These are phyloP conservation scores for Narcine bancroftii DNA, from an alignment of 2,113 vertebrate species.

Conservation along the genomic window DNA sequence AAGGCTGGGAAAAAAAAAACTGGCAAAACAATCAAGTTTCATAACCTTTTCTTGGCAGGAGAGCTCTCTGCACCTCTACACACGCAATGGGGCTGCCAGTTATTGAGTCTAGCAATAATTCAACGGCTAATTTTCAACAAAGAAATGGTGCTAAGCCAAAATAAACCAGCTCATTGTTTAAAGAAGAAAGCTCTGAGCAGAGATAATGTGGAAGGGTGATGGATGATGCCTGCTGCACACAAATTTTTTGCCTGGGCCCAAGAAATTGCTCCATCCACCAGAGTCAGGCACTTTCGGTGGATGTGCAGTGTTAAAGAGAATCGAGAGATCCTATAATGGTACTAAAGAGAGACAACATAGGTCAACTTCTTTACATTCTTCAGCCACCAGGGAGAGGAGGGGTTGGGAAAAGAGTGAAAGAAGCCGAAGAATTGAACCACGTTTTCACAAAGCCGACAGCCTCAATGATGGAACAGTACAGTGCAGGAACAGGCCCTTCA, in stretches of 20 bases:
- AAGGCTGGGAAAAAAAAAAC: not conserved
- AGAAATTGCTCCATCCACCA: not conserved
- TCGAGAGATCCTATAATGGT: not conserved
- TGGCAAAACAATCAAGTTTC: conserved; percentile 15
- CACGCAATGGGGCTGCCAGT: conserved; percentile 33
- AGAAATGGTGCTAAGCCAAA: conserved; percentile 1
- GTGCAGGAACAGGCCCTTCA: too few relatives aligned
- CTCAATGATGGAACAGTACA: not conserved
- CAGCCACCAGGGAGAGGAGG: not conserved
- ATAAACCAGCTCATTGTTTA: conserved; percentile 34
- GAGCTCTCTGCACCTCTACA: not conserved
- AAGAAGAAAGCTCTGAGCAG: not conserved
- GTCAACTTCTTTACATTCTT: not conserved
- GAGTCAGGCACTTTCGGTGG: not conserved
- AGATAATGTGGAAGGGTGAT: not conserved
- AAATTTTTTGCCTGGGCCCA: not conserved
- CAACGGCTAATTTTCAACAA: conserved; percentile 23
- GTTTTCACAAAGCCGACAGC: too few relatives aligned
- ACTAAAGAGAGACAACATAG: not conserved
- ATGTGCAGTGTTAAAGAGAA: not conserved
- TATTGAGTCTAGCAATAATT: conserved; percentile 17
- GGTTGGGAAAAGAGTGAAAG: not conserved
- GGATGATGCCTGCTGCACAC: not conserved
- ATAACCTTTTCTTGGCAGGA: conserved; percentile 10
- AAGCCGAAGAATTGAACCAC: too few relatives aligned